Percentiles rank a stretch among this genome's conserved stretches.
Evolutionary conservation across 2,888 invertebrate genomes (phyloP).

Genomic region (Teinopalpus imperialis): DNA sequence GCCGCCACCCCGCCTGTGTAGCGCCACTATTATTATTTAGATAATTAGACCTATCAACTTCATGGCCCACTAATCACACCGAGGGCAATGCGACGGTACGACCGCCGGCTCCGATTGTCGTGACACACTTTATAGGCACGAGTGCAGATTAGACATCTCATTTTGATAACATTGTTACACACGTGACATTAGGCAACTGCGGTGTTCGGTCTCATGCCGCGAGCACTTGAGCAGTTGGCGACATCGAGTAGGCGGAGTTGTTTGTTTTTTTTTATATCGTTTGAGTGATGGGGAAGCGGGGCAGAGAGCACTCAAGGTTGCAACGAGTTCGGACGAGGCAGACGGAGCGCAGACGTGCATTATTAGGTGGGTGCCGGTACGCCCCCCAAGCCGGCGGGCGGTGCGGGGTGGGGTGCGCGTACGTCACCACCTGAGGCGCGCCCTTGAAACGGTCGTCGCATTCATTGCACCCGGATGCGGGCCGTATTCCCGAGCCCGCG

Average conservation of each 20-base stretch:
- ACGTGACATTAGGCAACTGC: neutral
- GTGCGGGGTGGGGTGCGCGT: constrained; percentile 43
- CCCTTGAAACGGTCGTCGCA: constrained; percentile 80
- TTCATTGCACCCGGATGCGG: constrained; percentile 82
- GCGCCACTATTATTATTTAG: constrained; percentile 77
- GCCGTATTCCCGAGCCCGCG: constrained; percentile 65
- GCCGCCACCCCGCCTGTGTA: constrained; percentile 64
- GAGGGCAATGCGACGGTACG: constrained; percentile 23
- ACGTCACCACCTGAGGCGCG: constrained; percentile 82
- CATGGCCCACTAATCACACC: constrained; percentile 34
- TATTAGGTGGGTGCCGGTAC: constrained; percentile 81
- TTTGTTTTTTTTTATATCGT: constrained; percentile 10
- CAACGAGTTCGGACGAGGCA: constrained; percentile 77
- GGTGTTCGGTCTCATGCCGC: neutral
- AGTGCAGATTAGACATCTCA: neutral
- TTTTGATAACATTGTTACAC: constrained; percentile 8
- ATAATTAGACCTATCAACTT: constrained; percentile 75
- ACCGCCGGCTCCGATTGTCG: neutral
- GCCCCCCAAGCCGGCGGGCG: constrained; percentile 62
- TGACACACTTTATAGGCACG: constrained; percentile 9
- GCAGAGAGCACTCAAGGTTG: constrained; percentile 72
- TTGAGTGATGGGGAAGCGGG: constrained; percentile 39
- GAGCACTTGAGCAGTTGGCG: constrained; percentile 1
- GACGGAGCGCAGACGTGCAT: constrained; percentile 82
- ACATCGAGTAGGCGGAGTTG: neutral